These are phyloP conservation scores for Trichonephila clavipes DNA, from an alignment of 1,140 invertebrate species.

Conservation along the genomic window DNA sequence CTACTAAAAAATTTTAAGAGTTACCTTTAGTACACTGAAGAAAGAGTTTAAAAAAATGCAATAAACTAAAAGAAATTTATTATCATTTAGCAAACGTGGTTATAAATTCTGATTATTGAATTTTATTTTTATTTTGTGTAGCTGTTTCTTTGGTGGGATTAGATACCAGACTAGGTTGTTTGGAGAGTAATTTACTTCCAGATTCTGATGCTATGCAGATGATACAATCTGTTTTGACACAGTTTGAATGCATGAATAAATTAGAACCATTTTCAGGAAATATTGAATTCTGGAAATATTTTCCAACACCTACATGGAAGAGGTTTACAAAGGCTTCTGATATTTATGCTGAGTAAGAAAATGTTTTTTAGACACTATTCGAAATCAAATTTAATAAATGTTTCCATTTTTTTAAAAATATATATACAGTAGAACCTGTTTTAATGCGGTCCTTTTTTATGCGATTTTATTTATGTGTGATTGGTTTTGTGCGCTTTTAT, in stretches of 20 bases:
- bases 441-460: too few relatives aligned
- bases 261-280: conserved; percentile 90
- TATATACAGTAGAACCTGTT: too few relatives aligned
- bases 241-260: conserved; percentile 87
- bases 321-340: conserved; percentile 69
- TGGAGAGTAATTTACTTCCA: conserved; percentile 74
- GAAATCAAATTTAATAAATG: too few relatives aligned
- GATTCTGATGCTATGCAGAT: conserved; percentile 86
- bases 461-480: too few relatives aligned
- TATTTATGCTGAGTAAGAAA: conserved; percentile 66
- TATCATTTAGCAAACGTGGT: too few relatives aligned
- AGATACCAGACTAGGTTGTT: conserved; percentile 78
- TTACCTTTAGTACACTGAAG: too few relatives aligned
- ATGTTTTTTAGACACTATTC: too few relatives aligned
- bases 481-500: too few relatives aligned
- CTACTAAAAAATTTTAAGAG: too few relatives aligned
- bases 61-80: too few relatives aligned
- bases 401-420: too few relatives aligned
- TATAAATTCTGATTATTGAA: background rate
- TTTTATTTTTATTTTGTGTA: conserved; percentile 32
- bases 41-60: too few relatives aligned
- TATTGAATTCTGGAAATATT: conserved; percentile 86
- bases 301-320: conserved; percentile 84
- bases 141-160: conserved; percentile 79
- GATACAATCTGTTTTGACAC: conserved; percentile 87